These are phyloP conservation scores for Halcyon chelicuti DNA, from an alignment of 2,797 vertebrate species.

Conservation along the genomic window DNA sequence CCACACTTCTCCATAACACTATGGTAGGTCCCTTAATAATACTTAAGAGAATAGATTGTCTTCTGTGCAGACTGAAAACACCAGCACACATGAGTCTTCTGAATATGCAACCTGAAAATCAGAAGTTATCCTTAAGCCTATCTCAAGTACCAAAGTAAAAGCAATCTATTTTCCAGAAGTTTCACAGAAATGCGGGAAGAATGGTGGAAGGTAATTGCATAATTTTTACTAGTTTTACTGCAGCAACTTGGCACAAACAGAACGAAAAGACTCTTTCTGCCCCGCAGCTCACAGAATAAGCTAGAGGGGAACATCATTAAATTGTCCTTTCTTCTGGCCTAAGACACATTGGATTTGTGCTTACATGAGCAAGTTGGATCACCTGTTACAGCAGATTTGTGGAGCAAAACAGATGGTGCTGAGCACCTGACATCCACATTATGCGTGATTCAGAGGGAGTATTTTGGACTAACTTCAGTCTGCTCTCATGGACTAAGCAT, in stretches of 20 bases:
- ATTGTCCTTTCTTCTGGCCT: neutral
- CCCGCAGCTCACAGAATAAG: neutral
- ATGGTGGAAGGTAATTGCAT: neutral
- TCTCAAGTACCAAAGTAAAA: neutral
- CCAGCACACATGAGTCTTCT: neutral
- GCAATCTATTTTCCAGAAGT: neutral
- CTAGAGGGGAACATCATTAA: neutral
- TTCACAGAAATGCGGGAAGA: neutral
- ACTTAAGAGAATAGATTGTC: neutral
- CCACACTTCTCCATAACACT: neutral
- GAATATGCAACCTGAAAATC: neutral
- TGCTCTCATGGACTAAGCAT: neutral
- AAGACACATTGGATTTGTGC: neutral
- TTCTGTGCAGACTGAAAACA: neutral
- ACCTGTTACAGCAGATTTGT: slow-evolving; percentile 25
- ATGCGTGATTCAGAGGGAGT: neutral
- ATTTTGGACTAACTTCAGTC: slow-evolving; percentile 31
- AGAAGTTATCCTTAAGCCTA: neutral
- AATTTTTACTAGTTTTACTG: neutral
- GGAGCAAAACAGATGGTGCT: slow-evolving; percentile 15
- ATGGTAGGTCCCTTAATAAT: neutral
- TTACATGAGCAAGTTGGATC: neutral
- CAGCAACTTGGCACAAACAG: neutral
- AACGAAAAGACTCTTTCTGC: neutral
- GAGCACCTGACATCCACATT: slow-evolving; percentile 2